Percentiles rank a stretch among this genome's conserved stretches.
Evolutionary conservation across 2,888 invertebrate species (phyloP).

Genomic region (Lobophora halterata): DNA sequence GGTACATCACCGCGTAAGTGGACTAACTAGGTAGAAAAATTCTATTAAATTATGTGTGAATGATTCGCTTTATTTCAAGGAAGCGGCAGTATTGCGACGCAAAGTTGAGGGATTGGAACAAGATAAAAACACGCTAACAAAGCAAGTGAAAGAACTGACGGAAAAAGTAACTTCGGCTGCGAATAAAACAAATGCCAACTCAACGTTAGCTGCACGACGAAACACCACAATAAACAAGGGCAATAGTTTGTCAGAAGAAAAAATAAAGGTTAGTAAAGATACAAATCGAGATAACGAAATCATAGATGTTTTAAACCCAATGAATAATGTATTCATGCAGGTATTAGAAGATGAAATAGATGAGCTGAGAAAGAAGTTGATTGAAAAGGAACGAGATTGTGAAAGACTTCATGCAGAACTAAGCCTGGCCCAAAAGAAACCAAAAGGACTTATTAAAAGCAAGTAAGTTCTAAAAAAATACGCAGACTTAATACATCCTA

Average conservation of each 20-base stretch:
- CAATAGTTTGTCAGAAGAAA: conserved; percentile 83
- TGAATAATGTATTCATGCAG: conserved; percentile 47
- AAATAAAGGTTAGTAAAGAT: conserved; percentile 75
- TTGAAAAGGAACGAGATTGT: conserved; percentile 91
- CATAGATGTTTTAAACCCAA: not conserved
- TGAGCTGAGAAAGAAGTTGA: conserved; percentile 86
- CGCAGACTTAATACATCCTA: not conserved
- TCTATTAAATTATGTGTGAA: not conserved
- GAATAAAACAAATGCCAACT: conserved; percentile 55
- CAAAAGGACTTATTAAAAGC: conserved; percentile 83
- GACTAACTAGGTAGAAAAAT: too few species aligned
- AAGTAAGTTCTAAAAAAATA: conserved; percentile 68
- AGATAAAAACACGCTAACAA: conserved; percentile 87
- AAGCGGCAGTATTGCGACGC: conserved; percentile 89
- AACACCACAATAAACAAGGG: conserved; percentile 55
- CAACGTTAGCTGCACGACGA: conserved; percentile 53
- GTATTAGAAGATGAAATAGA: conserved; percentile 87
- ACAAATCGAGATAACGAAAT: not conserved
- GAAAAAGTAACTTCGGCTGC: conserved; percentile 82
- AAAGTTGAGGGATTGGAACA: conserved; percentile 92
- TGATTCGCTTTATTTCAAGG: conserved; percentile 64
- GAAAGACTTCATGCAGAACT: conserved; percentile 88
- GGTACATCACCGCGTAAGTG: too few species aligned
- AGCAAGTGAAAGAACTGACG: conserved; percentile 88
- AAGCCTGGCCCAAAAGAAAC: conserved; percentile 82